Evolutionary conservation across 2,113 vertebrate species (phyloP), one percentile per base, ranked within the genome.

Genomic region (Phyllostomus hastatus): DNA sequence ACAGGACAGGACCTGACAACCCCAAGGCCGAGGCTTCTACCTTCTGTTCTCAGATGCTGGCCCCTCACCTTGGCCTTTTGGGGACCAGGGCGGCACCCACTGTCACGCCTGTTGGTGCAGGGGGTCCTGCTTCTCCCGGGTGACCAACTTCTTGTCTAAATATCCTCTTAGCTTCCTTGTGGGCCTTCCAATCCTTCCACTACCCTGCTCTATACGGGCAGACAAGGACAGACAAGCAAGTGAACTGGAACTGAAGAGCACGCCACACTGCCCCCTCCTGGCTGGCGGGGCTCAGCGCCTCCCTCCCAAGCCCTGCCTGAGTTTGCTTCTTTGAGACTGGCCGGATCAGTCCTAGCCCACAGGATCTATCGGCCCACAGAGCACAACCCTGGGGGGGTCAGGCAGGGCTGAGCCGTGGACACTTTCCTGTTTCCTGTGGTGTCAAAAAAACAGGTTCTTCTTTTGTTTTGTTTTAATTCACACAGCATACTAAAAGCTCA

Each of bases 1-100:
- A 1, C 1, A 1, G 31, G 76, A 95, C 59, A 91, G 87, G 48
- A 64, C 7, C 26, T 28, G 82, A 76, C 5, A 7, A 16, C 16
- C 5, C 4, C 0, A 0, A 19, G 50, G 66, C 69, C 9, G 0
- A 75, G 22, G 10, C 33, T 61, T 41, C 14, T 54, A 15, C 57
- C 11, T 1, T 1, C 31, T 10, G n/a, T 50, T 15, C 80, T 57
- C 35, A 2, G 66, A 35, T 0, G 0, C 5, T 11, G 0, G 59
- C 38, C 69, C 8, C 26, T 75, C 38, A 15, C 41, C 33, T 10
- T 19, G 50, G n/a, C 38, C 31, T 16, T 52, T 15, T 0, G 11
- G 33, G 72, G 46, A 20, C 73, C 22, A 3, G 38, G 43, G 7
- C 12, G 16, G 31, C 24, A 19, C 11, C 59, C 48, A 52, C 35